Evolutionary conservation across 2,888 invertebrate genomes (phyloP).

Genomic region (Nymphalis polychloros): DNA sequence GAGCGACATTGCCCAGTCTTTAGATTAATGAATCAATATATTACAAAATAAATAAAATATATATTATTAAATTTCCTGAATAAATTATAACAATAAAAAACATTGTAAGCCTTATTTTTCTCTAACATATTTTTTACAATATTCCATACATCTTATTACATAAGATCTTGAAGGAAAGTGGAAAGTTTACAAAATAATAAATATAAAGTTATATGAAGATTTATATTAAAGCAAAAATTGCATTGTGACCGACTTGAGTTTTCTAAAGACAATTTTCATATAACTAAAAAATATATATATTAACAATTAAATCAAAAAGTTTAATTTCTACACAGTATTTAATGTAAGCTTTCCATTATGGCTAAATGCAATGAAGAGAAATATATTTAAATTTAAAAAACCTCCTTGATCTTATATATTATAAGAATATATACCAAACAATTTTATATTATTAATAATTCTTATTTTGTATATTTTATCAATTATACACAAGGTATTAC

Average conservation of each 20-base stretch:
- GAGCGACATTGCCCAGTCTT: no score
- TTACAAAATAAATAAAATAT: no score
- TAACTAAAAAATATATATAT: not conserved
- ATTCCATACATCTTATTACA: no score
- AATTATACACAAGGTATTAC: not conserved
- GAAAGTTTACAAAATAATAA: no score
- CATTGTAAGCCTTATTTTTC: conserved; percentile 43
- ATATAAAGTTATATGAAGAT: no score
- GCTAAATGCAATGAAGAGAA: not conserved
- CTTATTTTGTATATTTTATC: conserved; percentile 26
- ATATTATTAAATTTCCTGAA: conserved; percentile 15
- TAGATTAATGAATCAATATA: no score
- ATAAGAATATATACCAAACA: conserved; percentile 1
- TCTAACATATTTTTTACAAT: no score
- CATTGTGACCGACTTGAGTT: no score
- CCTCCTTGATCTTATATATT: not conserved
- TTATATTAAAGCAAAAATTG: no score
- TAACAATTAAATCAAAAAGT: not conserved
- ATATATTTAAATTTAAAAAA: not conserved
- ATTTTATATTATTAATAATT: conserved; percentile 1
- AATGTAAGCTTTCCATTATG: not conserved
- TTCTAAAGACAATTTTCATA: no score
- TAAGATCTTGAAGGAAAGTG: no score
- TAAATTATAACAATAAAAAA: conserved; percentile 46
- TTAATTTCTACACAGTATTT: not conserved